A percentile compares a stretch with the other conserved stretches of the same genome.
Evolutionary conservation across 1,140 invertebrate species (phyloP).

Genomic region (Notospermus geniculatus): DNA sequence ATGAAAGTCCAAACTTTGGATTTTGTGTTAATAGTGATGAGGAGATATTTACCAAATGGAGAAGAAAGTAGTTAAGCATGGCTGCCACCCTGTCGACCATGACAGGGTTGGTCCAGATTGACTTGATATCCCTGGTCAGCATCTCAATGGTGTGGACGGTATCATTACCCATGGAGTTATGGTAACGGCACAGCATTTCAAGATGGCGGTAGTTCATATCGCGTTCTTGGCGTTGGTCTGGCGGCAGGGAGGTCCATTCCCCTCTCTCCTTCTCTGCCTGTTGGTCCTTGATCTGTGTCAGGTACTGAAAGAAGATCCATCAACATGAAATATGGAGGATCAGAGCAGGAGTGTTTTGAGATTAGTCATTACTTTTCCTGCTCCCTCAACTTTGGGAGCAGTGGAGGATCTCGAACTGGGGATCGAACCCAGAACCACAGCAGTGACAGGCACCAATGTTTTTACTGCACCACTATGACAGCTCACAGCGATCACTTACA

Average conservation of each 20-base stretch:
- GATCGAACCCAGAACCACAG: too few species aligned
- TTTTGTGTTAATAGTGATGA: background rate
- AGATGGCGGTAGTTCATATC: constrained; percentile 73
- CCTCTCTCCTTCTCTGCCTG: constrained; percentile 65
- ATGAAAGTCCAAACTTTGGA: background rate
- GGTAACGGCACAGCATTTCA: constrained; percentile 81
- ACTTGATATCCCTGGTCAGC: constrained; percentile 76
- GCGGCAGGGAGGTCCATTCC: constrained; percentile 71
- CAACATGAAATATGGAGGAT: too few species aligned
- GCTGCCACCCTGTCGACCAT: constrained; percentile 89
- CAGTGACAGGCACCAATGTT: too few species aligned
- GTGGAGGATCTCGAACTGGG: too few species aligned
- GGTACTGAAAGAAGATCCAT: constrained; percentile 42
- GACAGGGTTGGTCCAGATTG: constrained; percentile 85
- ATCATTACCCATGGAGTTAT: constrained; percentile 87
- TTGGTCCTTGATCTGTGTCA: constrained; percentile 58
- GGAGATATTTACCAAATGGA: constrained; percentile 73
- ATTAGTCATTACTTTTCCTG: too few species aligned
- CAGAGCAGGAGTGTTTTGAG: too few species aligned
- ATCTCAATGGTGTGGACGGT: constrained; percentile 83
- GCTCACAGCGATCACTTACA: constrained; percentile 24
- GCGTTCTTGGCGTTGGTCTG: constrained; percentile 72
- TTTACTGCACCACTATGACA: too few species aligned
- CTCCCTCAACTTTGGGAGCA: too few species aligned
- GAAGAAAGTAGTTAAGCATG: constrained; percentile 94